Conservation (phyloP, 2,888 invertebrate genomes). For the Lathronympha strigana region DNA sequence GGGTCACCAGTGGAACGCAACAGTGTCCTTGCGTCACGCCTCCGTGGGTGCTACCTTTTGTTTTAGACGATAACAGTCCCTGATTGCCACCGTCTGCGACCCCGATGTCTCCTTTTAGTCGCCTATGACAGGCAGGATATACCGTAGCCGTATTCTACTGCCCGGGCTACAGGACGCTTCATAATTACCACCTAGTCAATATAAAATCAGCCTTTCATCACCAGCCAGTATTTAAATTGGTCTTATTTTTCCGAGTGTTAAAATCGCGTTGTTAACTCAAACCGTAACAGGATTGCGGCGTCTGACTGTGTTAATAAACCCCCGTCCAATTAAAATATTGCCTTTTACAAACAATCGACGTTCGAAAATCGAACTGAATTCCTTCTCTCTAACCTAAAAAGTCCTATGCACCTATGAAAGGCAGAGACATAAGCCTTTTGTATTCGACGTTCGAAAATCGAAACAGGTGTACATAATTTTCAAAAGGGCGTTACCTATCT, state of each 20-base stretch:
- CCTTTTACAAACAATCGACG: constrained; percentile 57
- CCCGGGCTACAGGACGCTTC: too few relatives aligned
- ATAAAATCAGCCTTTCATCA: constrained; percentile 5
- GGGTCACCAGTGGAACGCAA: too few relatives aligned
- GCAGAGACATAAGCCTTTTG: not conserved
- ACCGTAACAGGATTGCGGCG: constrained; percentile 47
- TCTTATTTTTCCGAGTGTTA: constrained; percentile 34
- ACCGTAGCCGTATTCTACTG: too few relatives aligned
- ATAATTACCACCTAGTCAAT: too few relatives aligned
- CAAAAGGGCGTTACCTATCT: not conserved
- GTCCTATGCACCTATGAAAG: not conserved
- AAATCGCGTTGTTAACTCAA: constrained; percentile 41
- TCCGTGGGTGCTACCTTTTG: too few relatives aligned
- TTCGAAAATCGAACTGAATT: constrained; percentile 48
- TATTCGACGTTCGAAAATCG: not conserved
- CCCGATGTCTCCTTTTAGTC: too few relatives aligned
- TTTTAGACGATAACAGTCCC: too few relatives aligned
- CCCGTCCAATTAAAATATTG: constrained; percentile 63
- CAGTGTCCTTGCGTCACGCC: too few relatives aligned
- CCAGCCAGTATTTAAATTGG: constrained; percentile 29
- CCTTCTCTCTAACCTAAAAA: not conserved
- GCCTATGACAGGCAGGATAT: too few relatives aligned
- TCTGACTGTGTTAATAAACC: constrained; percentile 51
- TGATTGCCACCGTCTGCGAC: too few relatives aligned
- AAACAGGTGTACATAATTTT: not conserved